phyloP scores from a whole-genome alignment of 2,113 vertebrate species.

The Ornithorhynchus anatinus region DNA sequence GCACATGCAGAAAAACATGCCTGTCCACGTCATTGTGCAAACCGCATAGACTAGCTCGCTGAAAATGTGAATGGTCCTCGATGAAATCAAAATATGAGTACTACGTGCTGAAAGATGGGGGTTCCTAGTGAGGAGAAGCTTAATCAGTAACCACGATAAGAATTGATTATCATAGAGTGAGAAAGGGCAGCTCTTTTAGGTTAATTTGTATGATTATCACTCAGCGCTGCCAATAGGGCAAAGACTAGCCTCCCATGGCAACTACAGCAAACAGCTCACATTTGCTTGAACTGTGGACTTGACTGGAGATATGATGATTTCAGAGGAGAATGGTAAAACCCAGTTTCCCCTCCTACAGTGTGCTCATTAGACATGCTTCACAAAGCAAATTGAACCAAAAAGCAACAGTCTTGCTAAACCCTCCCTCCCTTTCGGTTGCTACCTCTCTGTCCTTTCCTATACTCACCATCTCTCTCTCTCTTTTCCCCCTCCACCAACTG shows the following conservation, averaged over 20 bases:
- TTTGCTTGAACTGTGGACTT: conserved; percentile 64
- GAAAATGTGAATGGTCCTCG: conserved; percentile 2
- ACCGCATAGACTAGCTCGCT: too few species aligned
- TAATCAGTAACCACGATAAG: conserved; percentile 71
- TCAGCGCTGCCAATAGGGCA: conserved; percentile 53
- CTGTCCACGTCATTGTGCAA: too few species aligned
- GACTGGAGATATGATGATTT: conserved; percentile 11
- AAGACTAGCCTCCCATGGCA: conserved; percentile 65
- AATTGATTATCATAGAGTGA: conserved; percentile 43
- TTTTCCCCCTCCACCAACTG: background rate
- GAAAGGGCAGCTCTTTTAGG: conserved; percentile 49
- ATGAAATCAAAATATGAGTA: background rate
- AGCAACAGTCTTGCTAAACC: background rate
- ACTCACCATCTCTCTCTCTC: background rate
- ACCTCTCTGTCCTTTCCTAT: background rate
- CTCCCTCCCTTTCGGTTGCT: background rate
- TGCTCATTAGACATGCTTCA: background rate
- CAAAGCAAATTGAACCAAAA: background rate
- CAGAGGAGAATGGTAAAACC: conserved; percentile 22
- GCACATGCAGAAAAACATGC: too few species aligned
- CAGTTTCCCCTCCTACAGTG: background rate
- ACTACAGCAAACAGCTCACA: conserved; percentile 41
- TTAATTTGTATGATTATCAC: conserved; percentile 64
- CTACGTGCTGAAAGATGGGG: too few species aligned
- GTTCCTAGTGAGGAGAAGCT: conserved; percentile 43